Evolutionary conservation across 2,797 vertebrate genomes (phyloP).

Genomic region (Morelia viridis): DNA sequence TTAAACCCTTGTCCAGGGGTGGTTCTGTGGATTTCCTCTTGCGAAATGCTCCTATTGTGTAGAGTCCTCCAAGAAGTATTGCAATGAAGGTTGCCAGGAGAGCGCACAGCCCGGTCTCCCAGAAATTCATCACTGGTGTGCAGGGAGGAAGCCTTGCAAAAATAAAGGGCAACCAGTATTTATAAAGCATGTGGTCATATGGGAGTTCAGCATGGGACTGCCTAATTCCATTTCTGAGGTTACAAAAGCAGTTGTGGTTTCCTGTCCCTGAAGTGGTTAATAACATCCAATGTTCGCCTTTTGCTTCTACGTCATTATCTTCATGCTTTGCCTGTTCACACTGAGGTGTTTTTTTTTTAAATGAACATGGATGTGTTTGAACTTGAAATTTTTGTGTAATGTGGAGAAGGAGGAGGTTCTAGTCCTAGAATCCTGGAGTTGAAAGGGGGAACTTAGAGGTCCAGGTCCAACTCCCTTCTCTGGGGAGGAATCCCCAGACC

Average conservation of each 20-base stretch:
- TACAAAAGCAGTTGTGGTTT: not conserved
- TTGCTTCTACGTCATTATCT: not conserved
- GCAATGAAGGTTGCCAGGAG: conserved; percentile 50
- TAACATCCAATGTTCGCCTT: not conserved
- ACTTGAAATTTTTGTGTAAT: not conserved
- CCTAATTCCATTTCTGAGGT: not conserved
- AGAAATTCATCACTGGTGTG: conserved; percentile 70
- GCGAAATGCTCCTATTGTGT: conserved; percentile 75
- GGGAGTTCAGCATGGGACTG: not conserved
- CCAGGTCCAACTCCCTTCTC: no score
- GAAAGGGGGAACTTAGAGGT: not conserved
- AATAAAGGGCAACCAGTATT: not conserved
- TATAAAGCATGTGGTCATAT: not conserved
- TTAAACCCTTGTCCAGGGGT: conserved; percentile 83
- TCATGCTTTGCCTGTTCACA: not conserved
- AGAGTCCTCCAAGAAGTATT: conserved; percentile 72
- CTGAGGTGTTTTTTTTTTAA: not conserved
- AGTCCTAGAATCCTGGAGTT: not conserved
- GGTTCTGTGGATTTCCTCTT: conserved; percentile 78
- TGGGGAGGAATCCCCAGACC: not conserved
- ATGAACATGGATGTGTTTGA: not conserved
- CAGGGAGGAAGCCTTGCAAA: not conserved
- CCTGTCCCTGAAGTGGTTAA: not conserved
- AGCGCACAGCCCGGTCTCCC: conserved; percentile 70
- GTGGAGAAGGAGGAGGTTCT: not conserved